These are phyloP conservation scores for Sanderia malayensis DNA, from an alignment of 30 jellyfish, hydroid and myxozoan species.

Conservation along the genomic window DNA sequence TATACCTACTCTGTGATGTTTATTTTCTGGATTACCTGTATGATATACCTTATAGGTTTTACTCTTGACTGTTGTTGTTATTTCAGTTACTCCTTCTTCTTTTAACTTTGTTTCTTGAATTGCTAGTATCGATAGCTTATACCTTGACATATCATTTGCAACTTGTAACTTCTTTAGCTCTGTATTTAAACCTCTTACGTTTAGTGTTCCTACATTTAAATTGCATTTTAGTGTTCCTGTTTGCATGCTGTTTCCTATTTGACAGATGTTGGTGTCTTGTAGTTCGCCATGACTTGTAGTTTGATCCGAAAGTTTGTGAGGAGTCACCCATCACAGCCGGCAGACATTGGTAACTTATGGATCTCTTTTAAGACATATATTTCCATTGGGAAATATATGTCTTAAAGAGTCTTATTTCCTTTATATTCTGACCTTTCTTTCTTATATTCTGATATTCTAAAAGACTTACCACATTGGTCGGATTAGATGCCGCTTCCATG, in stretches of 20 bases:
- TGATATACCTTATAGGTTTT: background rate
- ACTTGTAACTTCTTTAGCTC: background rate
- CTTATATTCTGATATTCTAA: too few relatives aligned
- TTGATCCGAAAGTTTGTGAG: conserved; percentile 7
- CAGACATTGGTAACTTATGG: too few relatives aligned
- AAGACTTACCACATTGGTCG: too few relatives aligned
- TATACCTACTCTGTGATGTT: background rate
- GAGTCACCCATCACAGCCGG: conserved; percentile 31
- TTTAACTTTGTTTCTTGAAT: background rate
- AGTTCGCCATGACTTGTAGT: background rate
- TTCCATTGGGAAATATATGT: too few relatives aligned
- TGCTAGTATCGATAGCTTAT: conserved; percentile 1
- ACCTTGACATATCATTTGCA: conserved; percentile 3
- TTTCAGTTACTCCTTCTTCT: background rate
- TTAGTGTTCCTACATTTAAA: conserved; percentile 8
- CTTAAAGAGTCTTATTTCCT: too few relatives aligned
- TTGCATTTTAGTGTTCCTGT: background rate
- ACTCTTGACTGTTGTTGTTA: background rate
- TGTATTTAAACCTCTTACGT: conserved; percentile 9
- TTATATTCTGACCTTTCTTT: too few relatives aligned
- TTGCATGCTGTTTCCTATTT: background rate
- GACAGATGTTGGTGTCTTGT: background rate
- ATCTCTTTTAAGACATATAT: too few relatives aligned
- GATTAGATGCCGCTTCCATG: too few relatives aligned
- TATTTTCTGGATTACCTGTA: conserved; percentile 4